Conservation (phyloP, 37 sponge, comb jelly and placozoan genomes). For the Halichondria panicea region DNA sequence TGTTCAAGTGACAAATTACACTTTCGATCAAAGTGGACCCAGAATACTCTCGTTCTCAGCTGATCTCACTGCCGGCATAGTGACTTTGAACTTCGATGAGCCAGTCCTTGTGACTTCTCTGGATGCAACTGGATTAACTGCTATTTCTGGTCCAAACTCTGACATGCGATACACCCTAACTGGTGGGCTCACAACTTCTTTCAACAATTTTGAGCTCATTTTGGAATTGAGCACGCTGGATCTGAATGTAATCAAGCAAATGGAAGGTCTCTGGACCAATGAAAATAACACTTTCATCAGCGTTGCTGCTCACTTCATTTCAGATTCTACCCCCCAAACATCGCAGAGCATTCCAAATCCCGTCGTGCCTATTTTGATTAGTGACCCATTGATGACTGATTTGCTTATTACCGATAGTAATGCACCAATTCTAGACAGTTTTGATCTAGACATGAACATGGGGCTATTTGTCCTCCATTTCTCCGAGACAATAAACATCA, state of each 20-base stretch:
- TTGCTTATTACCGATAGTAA: constrained; percentile 62
- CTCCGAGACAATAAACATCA: constrained; percentile 83
- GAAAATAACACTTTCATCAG: constrained; percentile 70
- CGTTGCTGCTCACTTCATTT: constrained; percentile 55
- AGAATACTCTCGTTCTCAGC: constrained; percentile 43
- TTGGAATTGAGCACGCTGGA: constrained; percentile 55
- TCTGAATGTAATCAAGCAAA: constrained; percentile 75
- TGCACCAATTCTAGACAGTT: constrained; percentile 59
- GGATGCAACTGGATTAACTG: constrained; percentile 66
- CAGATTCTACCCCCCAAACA: constrained; percentile 59
- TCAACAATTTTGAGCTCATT: constrained; percentile 64
- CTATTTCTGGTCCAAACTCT: constrained; percentile 66
- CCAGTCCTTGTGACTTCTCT: constrained; percentile 68
- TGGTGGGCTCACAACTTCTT: constrained; percentile 61
- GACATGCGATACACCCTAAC: constrained; percentile 63
- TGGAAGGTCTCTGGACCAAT: constrained; percentile 75
- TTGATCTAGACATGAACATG: constrained; percentile 78
- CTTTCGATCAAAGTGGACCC: constrained; percentile 77
- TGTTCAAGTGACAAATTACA: constrained; percentile 54
- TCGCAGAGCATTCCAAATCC: constrained; percentile 24
- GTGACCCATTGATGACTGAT: constrained; percentile 37
- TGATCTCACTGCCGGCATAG: constrained; percentile 58
- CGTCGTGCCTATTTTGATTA: constrained; percentile 38
- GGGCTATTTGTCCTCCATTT: constrained; percentile 74
- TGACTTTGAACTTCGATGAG: constrained; percentile 82